A percentile compares a stretch with the other conserved stretches of the same genome.
Evolutionary conservation across 2,797 vertebrate species (phyloP).

Genomic region (Rhinatrema bivittatum): DNA sequence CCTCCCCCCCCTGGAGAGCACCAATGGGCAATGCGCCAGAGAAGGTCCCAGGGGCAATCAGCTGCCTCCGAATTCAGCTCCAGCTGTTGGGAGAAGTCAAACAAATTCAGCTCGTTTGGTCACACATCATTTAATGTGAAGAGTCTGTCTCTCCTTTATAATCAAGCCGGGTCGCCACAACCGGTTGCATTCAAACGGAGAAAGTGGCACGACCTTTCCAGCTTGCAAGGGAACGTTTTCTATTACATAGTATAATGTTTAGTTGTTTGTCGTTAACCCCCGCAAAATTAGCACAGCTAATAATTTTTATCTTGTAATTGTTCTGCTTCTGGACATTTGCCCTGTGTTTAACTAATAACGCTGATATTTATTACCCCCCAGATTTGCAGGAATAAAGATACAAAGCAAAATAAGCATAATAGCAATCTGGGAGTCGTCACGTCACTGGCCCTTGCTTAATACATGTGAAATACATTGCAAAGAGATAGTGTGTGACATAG

Average conservation of each 20-base stretch:
- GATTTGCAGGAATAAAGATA: conserved; percentile 6
- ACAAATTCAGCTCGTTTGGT: conserved; percentile 59
- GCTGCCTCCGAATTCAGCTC: conserved; percentile 57
- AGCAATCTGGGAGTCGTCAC: background rate
- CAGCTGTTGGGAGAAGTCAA: conserved; percentile 60
- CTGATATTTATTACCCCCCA: conserved; percentile 1
- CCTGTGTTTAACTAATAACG: background rate
- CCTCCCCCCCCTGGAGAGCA: conserved; percentile 35
- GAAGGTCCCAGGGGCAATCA: conserved; percentile 51
- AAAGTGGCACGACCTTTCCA: conserved; percentile 9
- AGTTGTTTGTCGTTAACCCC: conserved; percentile 8
- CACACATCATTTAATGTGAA: conserved; percentile 54
- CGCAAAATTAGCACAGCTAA: conserved; percentile 4
- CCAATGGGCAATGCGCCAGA: conserved; percentile 46
- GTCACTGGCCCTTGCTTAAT: background rate
- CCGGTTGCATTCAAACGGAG: conserved; percentile 12
- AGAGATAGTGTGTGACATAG: no score
- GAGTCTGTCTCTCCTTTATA: conserved; percentile 47
- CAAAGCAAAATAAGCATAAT: background rate
- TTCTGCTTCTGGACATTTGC: conserved; percentile 3
- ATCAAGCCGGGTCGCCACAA: conserved; percentile 26
- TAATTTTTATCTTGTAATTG: conserved; percentile 10
- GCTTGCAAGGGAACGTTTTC: background rate
- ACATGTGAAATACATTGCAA: background rate
- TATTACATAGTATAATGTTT: background rate